These are phyloP conservation scores for Trigoniulus corallinus DNA, from an alignment of 1,140 invertebrate species.

Conservation along the genomic window DNA sequence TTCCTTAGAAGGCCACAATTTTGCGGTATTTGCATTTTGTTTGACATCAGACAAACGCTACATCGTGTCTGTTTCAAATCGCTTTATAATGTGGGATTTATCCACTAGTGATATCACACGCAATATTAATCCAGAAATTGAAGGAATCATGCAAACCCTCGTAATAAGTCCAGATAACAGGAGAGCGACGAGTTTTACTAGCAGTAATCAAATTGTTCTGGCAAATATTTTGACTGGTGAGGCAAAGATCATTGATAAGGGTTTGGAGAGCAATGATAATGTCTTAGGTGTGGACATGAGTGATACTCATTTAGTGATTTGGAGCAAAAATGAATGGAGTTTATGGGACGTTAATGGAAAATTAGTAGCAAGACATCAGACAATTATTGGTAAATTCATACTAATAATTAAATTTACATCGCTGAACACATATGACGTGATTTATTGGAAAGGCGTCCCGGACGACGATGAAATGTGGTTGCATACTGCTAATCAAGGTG, in stretches of 20 bases:
- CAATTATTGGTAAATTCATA: slow-evolving; percentile 7
- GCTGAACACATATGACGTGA: slow-evolving; percentile 47
- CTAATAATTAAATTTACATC: slow-evolving; percentile 50
- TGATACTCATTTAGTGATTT: slow-evolving; percentile 42
- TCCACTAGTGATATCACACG: slow-evolving; percentile 80
- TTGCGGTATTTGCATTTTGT: slow-evolving; percentile 88
- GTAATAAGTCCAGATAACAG: slow-evolving; percentile 89
- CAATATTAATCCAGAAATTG: slow-evolving; percentile 75
- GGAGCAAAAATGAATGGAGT: slow-evolving; percentile 41
- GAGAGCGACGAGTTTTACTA: slow-evolving; percentile 88
- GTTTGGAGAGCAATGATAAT: slow-evolving; percentile 36
- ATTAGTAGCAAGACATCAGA: neutral
- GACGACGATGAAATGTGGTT: slow-evolving; percentile 52
- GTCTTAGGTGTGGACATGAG: slow-evolving; percentile 52
- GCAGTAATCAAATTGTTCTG: slow-evolving; percentile 82
- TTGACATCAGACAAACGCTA: slow-evolving; percentile 82
- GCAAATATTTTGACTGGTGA: slow-evolving; percentile 82
- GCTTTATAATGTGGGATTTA: slow-evolving; percentile 94
- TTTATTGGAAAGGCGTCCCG: slow-evolving; percentile 61
- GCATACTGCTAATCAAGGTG: slow-evolving; percentile 37
- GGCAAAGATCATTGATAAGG: slow-evolving; percentile 62
- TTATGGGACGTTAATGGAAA: slow-evolving; percentile 41
- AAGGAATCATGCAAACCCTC: slow-evolving; percentile 76
- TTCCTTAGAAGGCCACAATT: slow-evolving; percentile 92
- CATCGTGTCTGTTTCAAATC: slow-evolving; percentile 89